Percentiles rank a stretch among this genome's conserved stretches.
Conservation (phyloP, 2,888 invertebrate genomes). For the Melanostoma scalare region DNA sequence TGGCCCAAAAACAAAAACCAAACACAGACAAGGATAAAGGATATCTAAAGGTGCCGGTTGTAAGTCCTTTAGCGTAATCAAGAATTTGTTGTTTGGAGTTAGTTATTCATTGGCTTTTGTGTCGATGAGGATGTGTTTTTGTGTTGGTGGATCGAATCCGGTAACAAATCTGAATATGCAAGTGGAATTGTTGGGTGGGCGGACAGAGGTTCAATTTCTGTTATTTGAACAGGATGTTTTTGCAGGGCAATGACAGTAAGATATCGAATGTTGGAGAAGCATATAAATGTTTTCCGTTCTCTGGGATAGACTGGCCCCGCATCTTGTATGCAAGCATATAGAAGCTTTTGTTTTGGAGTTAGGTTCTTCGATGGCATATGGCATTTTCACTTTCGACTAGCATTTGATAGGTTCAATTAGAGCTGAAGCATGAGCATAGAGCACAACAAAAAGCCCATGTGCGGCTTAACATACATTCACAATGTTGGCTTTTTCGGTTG, state of each 20-base stretch:
- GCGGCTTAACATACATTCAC: background rate
- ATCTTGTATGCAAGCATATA: background rate
- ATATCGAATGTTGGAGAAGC: conserved; percentile 31
- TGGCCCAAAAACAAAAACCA: conserved; percentile 18
- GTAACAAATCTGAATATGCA: conserved; percentile 66
- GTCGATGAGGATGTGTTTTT: background rate
- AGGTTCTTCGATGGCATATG: conserved; percentile 1
- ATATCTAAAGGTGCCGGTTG: conserved; percentile 11
- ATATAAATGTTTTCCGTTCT: conserved; percentile 14
- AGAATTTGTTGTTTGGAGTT: conserved; percentile 56
- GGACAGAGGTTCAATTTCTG: background rate
- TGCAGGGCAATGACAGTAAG: background rate
- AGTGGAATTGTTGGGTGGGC: conserved; percentile 39
- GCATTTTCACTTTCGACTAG: conserved; percentile 43
- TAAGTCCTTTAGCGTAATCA: conserved; percentile 64
- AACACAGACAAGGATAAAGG: conserved; percentile 7
- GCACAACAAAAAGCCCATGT: conserved; percentile 28
- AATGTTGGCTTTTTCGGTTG: conserved; percentile 32
- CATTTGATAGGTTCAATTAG: conserved; percentile 67
- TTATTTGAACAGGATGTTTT: background rate
- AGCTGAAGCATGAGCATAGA: conserved; percentile 27
- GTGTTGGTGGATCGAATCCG: conserved; percentile 57
- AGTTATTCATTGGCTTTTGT: conserved; percentile 58
- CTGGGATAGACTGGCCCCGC: conserved; percentile 7
- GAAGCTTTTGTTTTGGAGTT: background rate